Evolutionary conservation across 2,113 vertebrate species (phyloP), one percentile per base, ranked within the genome.

Genomic region (Gorsachius goisagi): DNA sequence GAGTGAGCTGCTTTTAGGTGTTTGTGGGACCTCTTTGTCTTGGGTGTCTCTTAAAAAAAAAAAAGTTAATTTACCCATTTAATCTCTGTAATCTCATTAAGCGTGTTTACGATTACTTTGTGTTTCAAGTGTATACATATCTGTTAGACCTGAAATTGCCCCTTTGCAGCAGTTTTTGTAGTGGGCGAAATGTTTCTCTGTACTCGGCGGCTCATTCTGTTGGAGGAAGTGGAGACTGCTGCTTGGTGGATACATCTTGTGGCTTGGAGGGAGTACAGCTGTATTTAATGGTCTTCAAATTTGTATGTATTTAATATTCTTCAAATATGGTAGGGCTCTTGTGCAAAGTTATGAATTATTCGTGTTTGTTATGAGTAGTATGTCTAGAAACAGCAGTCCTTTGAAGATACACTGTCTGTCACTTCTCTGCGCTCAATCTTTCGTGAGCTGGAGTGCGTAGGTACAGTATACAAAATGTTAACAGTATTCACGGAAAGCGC

Each of bases 341-440:
- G 32, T 58, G 84, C 20, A 7, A 77, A 76, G 82, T 52, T 50
- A 90, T 96, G 93, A 97, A 93, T 96, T 82, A 91, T 92, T 95
- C 24, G 32, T 49, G 67, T 64, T 39, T 80, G 84, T 81, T 93
- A 47, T 19, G 86, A 90, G 80, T n/a, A 11, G 80, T 9, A 30
- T 49, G 91, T 85, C 93, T 90, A 4, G 93, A 84, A 97, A 93
- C 77, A 58, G 82, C 78, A 87, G 83, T 88, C 67, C 87, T 96
- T 92, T 93, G 96, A 94, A 95, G 93, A 81, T 35, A 26, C 16
- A 1, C 88, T 89, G 93, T 89, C 96, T 86, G 87, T 93, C 90
- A 83, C 91, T 86, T 74, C 90, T 49, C 49, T 13, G 85, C 4
- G 76, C 92, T 95, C 84, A 67, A 33, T 85, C 82, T 75, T 88